A percentile compares a stretch with the other conserved stretches of the same genome.
phyloP scores from a whole-genome alignment of 2,113 vertebrate genomes.

The Periophthalmus modestus region DNA sequence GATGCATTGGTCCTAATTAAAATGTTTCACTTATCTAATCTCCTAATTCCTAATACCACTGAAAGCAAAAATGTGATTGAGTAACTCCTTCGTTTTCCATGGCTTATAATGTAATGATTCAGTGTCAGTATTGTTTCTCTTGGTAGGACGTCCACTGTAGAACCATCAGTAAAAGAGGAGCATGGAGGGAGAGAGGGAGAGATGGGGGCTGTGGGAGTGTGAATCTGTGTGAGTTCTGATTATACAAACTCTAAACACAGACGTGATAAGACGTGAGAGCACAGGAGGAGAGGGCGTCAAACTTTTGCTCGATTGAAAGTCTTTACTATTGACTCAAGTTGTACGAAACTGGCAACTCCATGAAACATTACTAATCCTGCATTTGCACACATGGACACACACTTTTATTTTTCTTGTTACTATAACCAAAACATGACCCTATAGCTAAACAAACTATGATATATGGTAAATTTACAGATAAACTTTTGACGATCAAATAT shows the following conservation, averaged over 20 bases:
- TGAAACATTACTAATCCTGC: too few relatives aligned
- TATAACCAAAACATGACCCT: too few relatives aligned
- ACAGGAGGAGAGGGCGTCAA: slow-evolving; percentile 41
- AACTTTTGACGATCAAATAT: too few relatives aligned
- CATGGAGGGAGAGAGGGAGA: slow-evolving; percentile 25
- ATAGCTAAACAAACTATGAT: too few relatives aligned
- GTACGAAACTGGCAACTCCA: too few relatives aligned
- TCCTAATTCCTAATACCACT: not conserved
- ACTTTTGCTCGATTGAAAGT: slow-evolving; percentile 25
- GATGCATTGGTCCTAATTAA: not conserved
- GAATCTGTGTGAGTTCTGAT: slow-evolving; percentile 22
- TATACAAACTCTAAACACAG: slow-evolving; percentile 27
- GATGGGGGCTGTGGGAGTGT: slow-evolving; percentile 28
- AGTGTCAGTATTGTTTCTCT: not conserved
- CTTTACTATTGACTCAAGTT: too few relatives aligned
- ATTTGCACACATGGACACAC: too few relatives aligned
- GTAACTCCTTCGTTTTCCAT: not conserved
- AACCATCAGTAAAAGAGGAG: not conserved
- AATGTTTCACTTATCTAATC: not conserved
- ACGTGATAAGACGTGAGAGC: slow-evolving; percentile 54
- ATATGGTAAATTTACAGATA: too few relatives aligned
- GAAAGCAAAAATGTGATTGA: not conserved
- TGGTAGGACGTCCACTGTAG: not conserved
- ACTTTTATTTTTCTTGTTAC: too few relatives aligned
- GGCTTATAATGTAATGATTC: not conserved